Conservation (phyloP, 2,113 vertebrate species). For the Plectropomus leopardus region DNA sequence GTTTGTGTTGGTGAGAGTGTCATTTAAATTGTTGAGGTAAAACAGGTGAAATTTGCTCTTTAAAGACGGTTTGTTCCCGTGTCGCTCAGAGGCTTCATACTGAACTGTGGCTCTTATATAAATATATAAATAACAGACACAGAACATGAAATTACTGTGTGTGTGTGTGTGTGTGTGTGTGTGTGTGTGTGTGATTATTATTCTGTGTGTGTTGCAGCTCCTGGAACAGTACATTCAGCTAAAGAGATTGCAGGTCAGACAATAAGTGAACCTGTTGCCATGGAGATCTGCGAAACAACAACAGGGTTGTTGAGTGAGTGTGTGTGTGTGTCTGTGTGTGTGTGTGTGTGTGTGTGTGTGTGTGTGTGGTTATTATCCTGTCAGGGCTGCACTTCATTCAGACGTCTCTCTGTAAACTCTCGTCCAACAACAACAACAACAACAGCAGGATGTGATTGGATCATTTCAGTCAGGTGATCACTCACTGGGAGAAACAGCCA, state of each 20-base stretch:
- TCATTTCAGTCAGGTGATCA: not conserved
- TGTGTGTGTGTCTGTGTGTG: not conserved
- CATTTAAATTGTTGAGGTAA: not conserved
- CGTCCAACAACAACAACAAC: not conserved
- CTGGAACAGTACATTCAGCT: conserved; percentile 7
- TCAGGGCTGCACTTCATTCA: conserved; percentile 11
- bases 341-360: conserved; percentile 20
- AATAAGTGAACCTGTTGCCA: conserved; percentile 20
- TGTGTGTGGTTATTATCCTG: conserved; percentile 4
- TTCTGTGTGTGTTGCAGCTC: not conserved
- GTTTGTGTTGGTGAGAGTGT: too few species aligned
- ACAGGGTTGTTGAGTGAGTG: not conserved
- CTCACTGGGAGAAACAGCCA: not conserved
- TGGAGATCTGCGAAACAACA: conserved; percentile 1
- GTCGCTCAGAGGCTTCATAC: not conserved
- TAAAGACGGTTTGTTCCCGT: not conserved
- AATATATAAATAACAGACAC: not conserved
- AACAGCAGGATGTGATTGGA: not conserved
- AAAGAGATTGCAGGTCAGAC: conserved; percentile 14
- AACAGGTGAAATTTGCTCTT: not conserved
- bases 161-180: not conserved
- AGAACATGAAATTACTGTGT: not conserved
- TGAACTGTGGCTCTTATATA: not conserved
- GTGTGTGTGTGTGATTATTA: conserved; percentile 6
- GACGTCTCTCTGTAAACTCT: not conserved